Percentiles rank a stretch among this genome's conserved stretches.
phyloP scores from a whole-genome alignment of 2,797 vertebrate genomes.

The Pseudochirops cupreus region DNA sequence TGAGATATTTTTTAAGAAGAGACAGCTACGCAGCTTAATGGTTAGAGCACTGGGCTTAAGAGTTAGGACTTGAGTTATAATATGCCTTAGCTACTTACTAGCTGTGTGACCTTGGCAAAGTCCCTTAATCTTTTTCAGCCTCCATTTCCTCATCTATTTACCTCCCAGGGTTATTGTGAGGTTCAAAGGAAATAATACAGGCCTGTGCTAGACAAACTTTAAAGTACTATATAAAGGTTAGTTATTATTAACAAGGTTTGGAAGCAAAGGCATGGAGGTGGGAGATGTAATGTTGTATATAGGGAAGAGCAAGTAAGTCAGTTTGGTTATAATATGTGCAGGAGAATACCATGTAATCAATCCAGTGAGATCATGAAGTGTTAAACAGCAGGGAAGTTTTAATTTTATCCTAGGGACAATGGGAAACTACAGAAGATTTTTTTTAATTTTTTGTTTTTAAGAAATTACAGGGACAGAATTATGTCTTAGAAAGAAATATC shows the following conservation, averaged over 20 bases:
- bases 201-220: background rate
- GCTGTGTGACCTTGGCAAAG: background rate
- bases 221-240: background rate
- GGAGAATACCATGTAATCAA: background rate
- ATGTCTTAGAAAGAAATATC: background rate
- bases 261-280: background rate
- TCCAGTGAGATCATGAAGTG: background rate
- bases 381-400: background rate
- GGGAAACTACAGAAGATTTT: background rate
- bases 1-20: background rate
- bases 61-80: background rate
- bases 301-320: background rate
- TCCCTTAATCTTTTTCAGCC: background rate
- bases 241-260: background rate
- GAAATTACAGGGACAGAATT: background rate
- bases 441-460: background rate
- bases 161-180: background rate
- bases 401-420: background rate
- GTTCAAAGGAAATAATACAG: background rate
- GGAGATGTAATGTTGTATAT: background rate
- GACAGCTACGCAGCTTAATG: background rate
- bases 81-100: background rate
- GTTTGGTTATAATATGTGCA: background rate
- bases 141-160: background rate
- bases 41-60: background rate